Base-by-base conservation (phyloP, 2,113 vertebrate species). In the Colaptes auratus region DNA sequence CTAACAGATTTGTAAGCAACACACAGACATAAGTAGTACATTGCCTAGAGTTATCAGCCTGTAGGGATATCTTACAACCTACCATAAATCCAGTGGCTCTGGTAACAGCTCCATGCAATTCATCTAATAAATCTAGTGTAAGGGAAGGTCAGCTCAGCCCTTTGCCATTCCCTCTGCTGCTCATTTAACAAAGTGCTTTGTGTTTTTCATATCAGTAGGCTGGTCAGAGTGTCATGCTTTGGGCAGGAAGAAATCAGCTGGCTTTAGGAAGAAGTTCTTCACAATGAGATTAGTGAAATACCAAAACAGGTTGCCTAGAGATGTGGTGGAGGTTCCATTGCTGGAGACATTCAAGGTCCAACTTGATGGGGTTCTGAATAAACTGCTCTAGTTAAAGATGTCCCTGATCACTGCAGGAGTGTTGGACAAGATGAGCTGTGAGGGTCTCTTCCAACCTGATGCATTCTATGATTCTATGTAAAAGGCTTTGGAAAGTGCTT, bases 11-110 rank as follows among this genome's bases (percentile, higher is more conserved):
- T 81, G n/a, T 56, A n/a, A 78, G 66, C 7, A 27, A 50, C 48
- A 19, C 15, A 31, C 27, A 21, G 15, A 6, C 23, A 7, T 53
- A 25, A 77, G 5, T 28, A 77, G 10, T n/a, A 42, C 6, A 10
- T 50, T 69, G 36, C 11, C 33, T 27, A 58, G 20, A 52, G 31
- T 30, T 73, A 60, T n/a, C 15, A 69, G 21, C 35, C n/a, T 84
- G 70, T 42, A 42, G 44, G 42, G 70, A 50, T 28, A 21, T 30
- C 13, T 55, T 65, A 42, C 46, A 56, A 58, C 31, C 59, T 15
- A 12, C 63, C 4, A 4, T 7, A 67, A 73, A 13, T 9, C 1
- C 66, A 52, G 42, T n/a, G 61, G 44, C n/a, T 0, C 0, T 0
- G 2, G 2, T 16, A 66, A 76, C 7, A 88, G 21, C 19, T 61